Base-by-base conservation (phyloP, 2,888 invertebrate genomes). In the Trachelus iudaicus region DNA sequence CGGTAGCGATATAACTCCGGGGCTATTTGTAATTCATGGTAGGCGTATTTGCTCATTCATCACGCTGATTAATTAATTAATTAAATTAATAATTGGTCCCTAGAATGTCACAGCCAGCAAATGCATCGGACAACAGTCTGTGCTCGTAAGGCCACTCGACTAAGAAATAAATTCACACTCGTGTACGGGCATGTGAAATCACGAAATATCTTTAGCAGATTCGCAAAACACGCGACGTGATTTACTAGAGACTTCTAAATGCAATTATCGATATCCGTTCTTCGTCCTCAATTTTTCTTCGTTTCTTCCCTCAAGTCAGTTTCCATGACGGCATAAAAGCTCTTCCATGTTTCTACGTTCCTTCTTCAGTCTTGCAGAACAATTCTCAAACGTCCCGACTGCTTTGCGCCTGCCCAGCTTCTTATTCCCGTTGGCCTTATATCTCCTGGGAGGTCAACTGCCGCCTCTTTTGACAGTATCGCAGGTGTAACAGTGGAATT, bases 61-160 rank as follows among this genome's bases (percentile, higher is more conserved):
- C 71, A 34, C 13, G 31, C 71, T 74, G 30, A 74, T 74, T 74
- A 37, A 71, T 33, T 78, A 78, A 76, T 74, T 79, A 68, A 79
- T 76, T 74, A 73, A 79, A 74, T 73, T 79, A 79, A 76, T 76
- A 76, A 76, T 91, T 91, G 91, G 91, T 91, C 91, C 91, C 89
- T 90, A 90, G 86, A 84, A 88, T 56, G 89, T 91, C 91, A 91
- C 91, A 91, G 91, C 91, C 91, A 88, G 89, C 89, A 90, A 91
- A 91, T 91, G 90, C 90, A 91, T 89, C 86, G 85, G 89, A 90
- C 88, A 84, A 81, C 80, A 83, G 80, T 86, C 84, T 83, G 82
- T 76, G 83, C 84, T 83, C 85, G 9, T 56, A 86, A 86, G 87
- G 87, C 86, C 87, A 87, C 86, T 82, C 81, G 85, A 81, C 82